Percentiles rank a stretch among this genome's conserved stretches.
phyloP scores from a whole-genome alignment of 2,888 invertebrate genomes.

The Diplazon laetatorius region DNA sequence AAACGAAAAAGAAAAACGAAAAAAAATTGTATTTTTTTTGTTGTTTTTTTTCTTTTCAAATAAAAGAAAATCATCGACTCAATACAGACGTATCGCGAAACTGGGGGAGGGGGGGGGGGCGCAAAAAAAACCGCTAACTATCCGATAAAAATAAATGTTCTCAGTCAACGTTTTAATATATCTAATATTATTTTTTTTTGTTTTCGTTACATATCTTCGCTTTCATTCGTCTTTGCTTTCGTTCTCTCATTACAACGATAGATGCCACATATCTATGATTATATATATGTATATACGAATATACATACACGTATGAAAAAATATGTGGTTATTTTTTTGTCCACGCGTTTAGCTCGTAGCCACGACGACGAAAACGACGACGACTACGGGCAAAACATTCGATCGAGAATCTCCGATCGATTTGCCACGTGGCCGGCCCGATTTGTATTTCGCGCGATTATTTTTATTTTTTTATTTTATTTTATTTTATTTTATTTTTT shows the following conservation, averaged over 20 bases:
- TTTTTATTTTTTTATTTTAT: no score
- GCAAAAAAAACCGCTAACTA: constrained; percentile 65
- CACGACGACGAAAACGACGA: constrained; percentile 28
- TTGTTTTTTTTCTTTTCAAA: no score
- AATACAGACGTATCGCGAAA: constrained; percentile 37
- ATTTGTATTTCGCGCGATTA: no score
- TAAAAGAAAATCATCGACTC: neutral
- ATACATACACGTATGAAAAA: constrained; percentile 65
- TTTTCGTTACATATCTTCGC: constrained; percentile 3
- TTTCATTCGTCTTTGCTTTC: constrained; percentile 16
- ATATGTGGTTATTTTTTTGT: constrained; percentile 64
- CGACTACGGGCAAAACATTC: no score
- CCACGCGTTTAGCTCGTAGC: constrained; percentile 59
- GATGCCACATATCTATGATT: constrained; percentile 58
- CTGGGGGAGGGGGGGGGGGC: no score
- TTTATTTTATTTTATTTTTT: no score
- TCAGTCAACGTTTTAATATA: constrained; percentile 74
- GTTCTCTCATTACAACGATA: constrained; percentile 57
- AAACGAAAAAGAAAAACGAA: constrained; percentile 6
- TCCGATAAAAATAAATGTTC: constrained; percentile 73
- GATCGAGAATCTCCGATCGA: constrained; percentile 33
- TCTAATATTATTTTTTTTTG: constrained; percentile 60
- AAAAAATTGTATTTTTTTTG: no score
- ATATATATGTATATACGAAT: constrained; percentile 5
- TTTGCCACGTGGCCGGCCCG: no score